Percentiles rank a stretch among this genome's conserved stretches.
Conservation (phyloP, 2,888 invertebrate species). For the Cephonodes hylas region DNA sequence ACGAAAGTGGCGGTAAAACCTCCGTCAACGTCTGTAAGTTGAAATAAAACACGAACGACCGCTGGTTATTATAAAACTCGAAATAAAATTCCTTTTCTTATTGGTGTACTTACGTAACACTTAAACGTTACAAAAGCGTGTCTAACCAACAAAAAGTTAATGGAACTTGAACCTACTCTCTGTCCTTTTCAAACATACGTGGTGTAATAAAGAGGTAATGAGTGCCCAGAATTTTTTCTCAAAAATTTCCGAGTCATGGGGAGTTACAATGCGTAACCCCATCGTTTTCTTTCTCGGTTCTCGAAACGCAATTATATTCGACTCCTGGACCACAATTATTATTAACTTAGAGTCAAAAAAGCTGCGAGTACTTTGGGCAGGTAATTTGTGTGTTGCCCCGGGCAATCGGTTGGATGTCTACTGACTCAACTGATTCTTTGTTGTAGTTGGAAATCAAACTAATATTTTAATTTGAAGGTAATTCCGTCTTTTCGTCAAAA, state of each 20-base stretch:
- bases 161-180: slow-evolving; percentile 51
- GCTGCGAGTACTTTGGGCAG: slow-evolving; percentile 36
- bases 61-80: slow-evolving; percentile 2
- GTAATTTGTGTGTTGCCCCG: slow-evolving; percentile 39
- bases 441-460: neutral
- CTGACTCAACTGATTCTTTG: neutral
- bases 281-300: slow-evolving; percentile 67
- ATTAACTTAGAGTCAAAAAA: slow-evolving; percentile 52
- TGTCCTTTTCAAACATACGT: slow-evolving; percentile 38
- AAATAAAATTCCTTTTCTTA: slow-evolving; percentile 10
- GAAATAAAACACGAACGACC: neutral
- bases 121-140: slow-evolving; percentile 27
- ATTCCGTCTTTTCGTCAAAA: no score
- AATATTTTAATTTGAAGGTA: no score
- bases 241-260: slow-evolving; percentile 63
- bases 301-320: slow-evolving; percentile 71
- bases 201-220: slow-evolving; percentile 38
- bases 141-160: slow-evolving; percentile 59
- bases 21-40: neutral
- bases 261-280: slow-evolving; percentile 64
- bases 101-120: slow-evolving; percentile 13
- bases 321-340: slow-evolving; percentile 37
- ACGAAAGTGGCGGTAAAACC: neutral
- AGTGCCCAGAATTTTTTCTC: slow-evolving; percentile 39
- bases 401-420: neutral